Conservation (phyloP, 2,113 vertebrate species). For the Mixornis gularis region DNA sequence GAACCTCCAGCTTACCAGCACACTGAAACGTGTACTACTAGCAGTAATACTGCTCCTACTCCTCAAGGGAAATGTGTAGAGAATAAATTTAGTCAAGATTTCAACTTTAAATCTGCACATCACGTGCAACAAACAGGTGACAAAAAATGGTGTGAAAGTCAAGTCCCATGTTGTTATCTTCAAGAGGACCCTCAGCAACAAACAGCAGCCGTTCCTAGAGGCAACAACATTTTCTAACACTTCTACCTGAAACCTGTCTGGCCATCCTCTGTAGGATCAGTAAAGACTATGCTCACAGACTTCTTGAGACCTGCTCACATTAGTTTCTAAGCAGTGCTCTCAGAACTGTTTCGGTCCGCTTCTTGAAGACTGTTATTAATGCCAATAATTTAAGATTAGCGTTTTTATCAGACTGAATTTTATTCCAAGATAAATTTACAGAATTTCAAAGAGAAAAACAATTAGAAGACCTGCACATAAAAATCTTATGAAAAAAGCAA, state of each 20-base stretch:
- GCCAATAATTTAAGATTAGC: neutral
- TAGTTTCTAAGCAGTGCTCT: neutral
- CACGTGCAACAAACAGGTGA: slow-evolving; percentile 66
- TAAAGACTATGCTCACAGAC: neutral
- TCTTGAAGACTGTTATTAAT: slow-evolving; percentile 27
- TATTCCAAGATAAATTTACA: neutral
- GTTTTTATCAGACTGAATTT: neutral
- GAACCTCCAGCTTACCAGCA: slow-evolving; percentile 77
- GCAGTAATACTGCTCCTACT: slow-evolving; percentile 74
- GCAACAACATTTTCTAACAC: neutral
- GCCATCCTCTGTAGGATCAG: neutral
- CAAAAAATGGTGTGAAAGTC: slow-evolving; percentile 54
- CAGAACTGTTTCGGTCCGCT: neutral
- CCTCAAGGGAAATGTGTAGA: slow-evolving; percentile 78
- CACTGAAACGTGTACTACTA: slow-evolving; percentile 75
- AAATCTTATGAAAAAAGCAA: neutral
- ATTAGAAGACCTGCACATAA: neutral
- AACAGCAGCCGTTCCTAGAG: slow-evolving; percentile 14
- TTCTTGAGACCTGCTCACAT: neutral
- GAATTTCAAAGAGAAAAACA: slow-evolving; percentile 3
- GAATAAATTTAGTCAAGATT: slow-evolving; percentile 75
- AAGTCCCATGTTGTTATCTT: slow-evolving; percentile 47
- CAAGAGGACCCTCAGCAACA: slow-evolving; percentile 28
- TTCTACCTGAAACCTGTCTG: slow-evolving; percentile 10
- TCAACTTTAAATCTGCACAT: slow-evolving; percentile 67